Percentiles rank a stretch among this genome's conserved stretches.
Conservation (phyloP, 2,113 vertebrate species). For the human (Homo sapiens) region DNA sequence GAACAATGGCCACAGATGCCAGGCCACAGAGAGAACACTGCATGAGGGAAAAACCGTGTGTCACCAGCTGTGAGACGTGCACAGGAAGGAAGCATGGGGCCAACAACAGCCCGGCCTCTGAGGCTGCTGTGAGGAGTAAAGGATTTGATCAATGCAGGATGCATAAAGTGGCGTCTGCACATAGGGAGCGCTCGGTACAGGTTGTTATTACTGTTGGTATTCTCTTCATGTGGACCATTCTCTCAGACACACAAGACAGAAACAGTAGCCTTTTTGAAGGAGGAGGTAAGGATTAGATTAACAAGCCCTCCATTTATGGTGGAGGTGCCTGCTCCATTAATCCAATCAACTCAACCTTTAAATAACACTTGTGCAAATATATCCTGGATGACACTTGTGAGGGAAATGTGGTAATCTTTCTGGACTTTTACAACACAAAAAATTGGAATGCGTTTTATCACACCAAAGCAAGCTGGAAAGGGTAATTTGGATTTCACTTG, state of each 20-base stretch:
- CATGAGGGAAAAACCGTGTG: not conserved
- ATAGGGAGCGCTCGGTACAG: rapidly evolving
- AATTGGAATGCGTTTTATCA: not conserved
- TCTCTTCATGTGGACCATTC: not conserved
- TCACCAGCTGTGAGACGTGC: not conserved
- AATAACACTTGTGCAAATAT: not conserved
- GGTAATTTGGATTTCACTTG: not conserved
- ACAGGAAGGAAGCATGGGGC: not conserved
- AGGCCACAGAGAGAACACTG: not conserved
- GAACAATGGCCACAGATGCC: constrained; percentile 32
- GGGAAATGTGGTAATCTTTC: not conserved
- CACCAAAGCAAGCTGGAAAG: not conserved
- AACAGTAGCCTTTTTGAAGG: not conserved
- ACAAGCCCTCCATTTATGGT: not conserved
- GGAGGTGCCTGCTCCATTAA: not conserved
- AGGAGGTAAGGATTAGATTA: not conserved
- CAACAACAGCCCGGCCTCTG: not conserved
- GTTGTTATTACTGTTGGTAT: not conserved
- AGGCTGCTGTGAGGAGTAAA: rapidly evolving
- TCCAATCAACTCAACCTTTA: not conserved
- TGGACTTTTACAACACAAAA: not conserved
- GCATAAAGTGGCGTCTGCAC: not conserved
- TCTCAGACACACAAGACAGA: not conserved
- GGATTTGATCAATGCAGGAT: not conserved
- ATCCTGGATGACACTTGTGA: not conserved